Percentiles rank a stretch among this genome's conserved stretches.
Conservation (phyloP, 2,113 vertebrate genomes). For the Otis tarda region DNA sequence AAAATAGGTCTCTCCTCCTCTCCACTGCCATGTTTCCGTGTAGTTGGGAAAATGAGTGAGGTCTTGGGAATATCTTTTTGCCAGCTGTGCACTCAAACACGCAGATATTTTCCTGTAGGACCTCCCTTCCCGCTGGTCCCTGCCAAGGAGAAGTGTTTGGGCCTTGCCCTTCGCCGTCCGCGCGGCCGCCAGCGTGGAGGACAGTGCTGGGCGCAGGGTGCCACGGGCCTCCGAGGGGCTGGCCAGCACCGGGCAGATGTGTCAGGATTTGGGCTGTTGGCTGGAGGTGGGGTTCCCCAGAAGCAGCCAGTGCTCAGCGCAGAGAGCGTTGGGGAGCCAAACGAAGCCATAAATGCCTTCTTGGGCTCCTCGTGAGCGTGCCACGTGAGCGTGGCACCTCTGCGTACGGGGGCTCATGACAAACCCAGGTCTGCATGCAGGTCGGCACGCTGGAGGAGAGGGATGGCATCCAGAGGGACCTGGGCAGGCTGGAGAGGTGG, state of each 20-base stretch:
- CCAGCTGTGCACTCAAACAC: neutral
- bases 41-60: neutral
- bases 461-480: too few species aligned
- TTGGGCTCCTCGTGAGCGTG: neutral
- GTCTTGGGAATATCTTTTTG: neutral
- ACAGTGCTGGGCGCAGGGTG: neutral
- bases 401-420: neutral
- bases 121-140: neutral
- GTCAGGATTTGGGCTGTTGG: neutral
- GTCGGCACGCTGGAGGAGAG: too few species aligned
- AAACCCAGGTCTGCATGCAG: neutral
- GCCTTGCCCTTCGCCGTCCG: neutral
- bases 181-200: fast-evolving
- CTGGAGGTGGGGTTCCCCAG: neutral
- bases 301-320: neutral
- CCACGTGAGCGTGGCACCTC: neutral
- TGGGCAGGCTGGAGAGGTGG: too few species aligned
- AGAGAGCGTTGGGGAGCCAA: neutral
- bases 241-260: neutral
- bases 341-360: neutral
- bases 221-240: neutral
- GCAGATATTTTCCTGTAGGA: neutral
- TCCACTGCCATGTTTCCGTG: neutral
- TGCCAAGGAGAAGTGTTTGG: neutral
- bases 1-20: neutral